Base-by-base conservation (phyloP, 2,113 vertebrate species). In the Zonotrichia leucophrys region DNA sequence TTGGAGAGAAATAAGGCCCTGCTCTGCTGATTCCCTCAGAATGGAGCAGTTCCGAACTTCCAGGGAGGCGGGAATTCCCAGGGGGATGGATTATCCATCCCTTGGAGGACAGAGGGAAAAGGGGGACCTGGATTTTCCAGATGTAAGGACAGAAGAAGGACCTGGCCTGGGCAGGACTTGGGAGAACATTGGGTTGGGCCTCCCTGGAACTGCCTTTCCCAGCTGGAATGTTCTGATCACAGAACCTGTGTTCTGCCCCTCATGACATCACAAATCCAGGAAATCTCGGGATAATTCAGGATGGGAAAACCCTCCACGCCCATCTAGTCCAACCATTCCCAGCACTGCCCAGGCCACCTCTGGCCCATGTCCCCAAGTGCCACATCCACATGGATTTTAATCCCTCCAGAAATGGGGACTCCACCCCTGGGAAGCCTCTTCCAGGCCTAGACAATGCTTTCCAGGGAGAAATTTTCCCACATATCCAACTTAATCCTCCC, bases 181-280 rank as follows among this genome's bases (percentile, higher is more conserved):
- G 44, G 20, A 22, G 15, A 25, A 16, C 0, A 0, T 22, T 17
- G 18, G 37, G 25, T 11, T 58, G 46, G 17, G 33, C 24, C 9
- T 11, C 41, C 28, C 20, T 68, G 91, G 39, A 67, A 15, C 15
- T 25, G 20, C 46, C 13, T 66, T 68, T 78, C 74, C 37, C 27
- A 6, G 0, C 11, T 4, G 60, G n/a, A 79, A n/a, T 35, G 19
- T 21, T 28, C 16, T 0, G 1, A 14, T 4, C 7, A 7, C 12
- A 41, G 37, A 20, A 1, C 16, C 18, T 5, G 49, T 0, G 24
- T 14, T 42, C 62, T 49, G 50, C 30, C 33, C 39, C 35, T 3
- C 20, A 19, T 19, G 46, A 46, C 46, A 9, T 5, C 42, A 7
- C 5, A 81, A 59, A 58, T 42, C 44, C 78, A 39, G 69, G 52